Conservation (phyloP, 2,797 vertebrate species). For the Pseudochirops corinnae region DNA sequence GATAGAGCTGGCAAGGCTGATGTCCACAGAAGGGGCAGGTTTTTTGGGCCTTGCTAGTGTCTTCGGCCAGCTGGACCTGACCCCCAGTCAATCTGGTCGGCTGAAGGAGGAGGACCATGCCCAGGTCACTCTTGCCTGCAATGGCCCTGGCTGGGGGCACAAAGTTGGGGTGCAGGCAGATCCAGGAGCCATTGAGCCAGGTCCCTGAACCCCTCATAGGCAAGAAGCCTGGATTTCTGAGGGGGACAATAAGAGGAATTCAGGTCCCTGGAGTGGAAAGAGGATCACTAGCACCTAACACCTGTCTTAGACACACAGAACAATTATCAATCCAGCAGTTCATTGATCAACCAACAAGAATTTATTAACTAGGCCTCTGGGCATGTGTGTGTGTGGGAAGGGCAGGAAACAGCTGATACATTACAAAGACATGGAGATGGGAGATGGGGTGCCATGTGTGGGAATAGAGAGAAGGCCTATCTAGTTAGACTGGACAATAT, state of each 20-base stretch:
- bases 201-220: neutral
- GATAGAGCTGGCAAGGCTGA: constrained; percentile 24
- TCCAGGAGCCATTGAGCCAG: constrained; percentile 13
- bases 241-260: neutral
- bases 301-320: neutral
- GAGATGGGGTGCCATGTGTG: neutral
- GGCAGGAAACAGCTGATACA: too few species aligned
- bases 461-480: too few species aligned
- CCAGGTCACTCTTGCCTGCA: neutral
- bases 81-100: neutral
- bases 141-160: neutral
- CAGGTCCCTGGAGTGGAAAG: neutral
- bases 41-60: neutral
- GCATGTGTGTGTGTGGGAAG: neutral
- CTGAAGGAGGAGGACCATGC: neutral
- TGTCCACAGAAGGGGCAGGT: constrained; percentile 36
- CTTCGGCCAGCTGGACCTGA: neutral
- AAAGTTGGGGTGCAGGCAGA: constrained; percentile 46
- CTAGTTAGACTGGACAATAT: neutral
- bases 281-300: neutral
- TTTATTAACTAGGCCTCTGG: neutral
- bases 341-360: neutral
- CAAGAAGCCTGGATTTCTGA: constrained; percentile 21
- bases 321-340: too few species aligned
- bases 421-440: neutral